Percentiles rank a stretch among this genome's conserved stretches.
phyloP scores from a whole-genome alignment of 2,888 invertebrate genomes.

The Drosophila pseudotakahashii region DNA sequence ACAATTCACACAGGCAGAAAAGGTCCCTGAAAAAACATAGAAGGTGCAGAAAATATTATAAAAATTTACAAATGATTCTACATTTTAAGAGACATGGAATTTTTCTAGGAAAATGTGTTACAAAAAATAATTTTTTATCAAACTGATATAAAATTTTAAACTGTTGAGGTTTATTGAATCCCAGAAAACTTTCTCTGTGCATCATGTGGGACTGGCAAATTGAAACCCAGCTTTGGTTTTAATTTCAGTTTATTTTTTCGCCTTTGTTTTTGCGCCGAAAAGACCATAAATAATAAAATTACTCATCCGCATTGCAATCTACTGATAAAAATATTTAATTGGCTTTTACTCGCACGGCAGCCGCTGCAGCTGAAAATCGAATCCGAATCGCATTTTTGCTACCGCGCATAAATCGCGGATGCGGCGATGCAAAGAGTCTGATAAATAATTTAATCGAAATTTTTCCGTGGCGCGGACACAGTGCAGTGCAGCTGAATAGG shows the following conservation, averaged over 20 bases:
- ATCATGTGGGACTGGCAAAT: slow-evolving; percentile 45
- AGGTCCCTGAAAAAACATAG: not conserved
- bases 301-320: slow-evolving; percentile 75
- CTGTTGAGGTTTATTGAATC: not conserved
- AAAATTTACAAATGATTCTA: not conserved
- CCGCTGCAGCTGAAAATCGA: slow-evolving; percentile 58
- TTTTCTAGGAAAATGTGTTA: too few relatives aligned
- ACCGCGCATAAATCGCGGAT: slow-evolving; percentile 69
- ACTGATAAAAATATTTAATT: slow-evolving; percentile 80
- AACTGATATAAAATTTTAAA: too few relatives aligned
- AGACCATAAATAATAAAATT: slow-evolving; percentile 77
- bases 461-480: slow-evolving; percentile 51
- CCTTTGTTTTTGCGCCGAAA: slow-evolving; percentile 29
- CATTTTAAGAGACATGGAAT: too few relatives aligned
- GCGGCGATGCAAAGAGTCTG: slow-evolving; percentile 59
- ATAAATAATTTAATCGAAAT: slow-evolving; percentile 81
- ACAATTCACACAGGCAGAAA: slow-evolving; percentile 2
- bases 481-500: slow-evolving; percentile 12
- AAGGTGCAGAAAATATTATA: too few relatives aligned
- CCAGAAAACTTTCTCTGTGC: slow-evolving; percentile 7
- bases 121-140: too few relatives aligned
- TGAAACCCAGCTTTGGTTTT: slow-evolving; percentile 61
- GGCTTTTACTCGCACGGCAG: slow-evolving; percentile 56
- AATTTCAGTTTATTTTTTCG: slow-evolving; percentile 50
- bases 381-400: slow-evolving; percentile 64